These are phyloP conservation scores for Melitaea athalia DNA, from an alignment of 2,888 invertebrate species.

Conservation along the genomic window DNA sequence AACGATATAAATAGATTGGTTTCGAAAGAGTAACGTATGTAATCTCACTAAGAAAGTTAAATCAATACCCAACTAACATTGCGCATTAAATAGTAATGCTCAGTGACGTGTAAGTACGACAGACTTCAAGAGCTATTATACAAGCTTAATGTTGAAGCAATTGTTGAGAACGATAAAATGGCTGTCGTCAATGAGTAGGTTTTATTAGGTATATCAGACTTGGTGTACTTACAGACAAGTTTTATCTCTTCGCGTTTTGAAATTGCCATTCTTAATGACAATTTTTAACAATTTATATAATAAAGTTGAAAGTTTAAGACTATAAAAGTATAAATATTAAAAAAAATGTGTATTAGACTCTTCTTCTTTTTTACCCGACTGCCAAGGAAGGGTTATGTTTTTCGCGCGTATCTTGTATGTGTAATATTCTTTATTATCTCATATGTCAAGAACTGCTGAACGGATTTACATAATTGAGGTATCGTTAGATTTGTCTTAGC, in stretches of 20 bases:
- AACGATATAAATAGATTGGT: neutral
- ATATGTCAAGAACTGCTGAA: no score
- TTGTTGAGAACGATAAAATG: constrained; percentile 27
- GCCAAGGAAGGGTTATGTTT: no score
- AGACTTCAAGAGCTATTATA: constrained; percentile 27
- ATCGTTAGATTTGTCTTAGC: no score
- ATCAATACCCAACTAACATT: constrained; percentile 4
- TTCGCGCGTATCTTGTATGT: no score
- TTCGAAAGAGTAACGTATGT: neutral
- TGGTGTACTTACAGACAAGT: neutral
- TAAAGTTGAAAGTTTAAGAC: no score
- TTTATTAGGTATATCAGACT: constrained; percentile 18
- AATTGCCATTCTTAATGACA: neutral
- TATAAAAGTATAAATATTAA: no score
- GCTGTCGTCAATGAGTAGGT: constrained; percentile 25
- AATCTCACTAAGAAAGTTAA: neutral
- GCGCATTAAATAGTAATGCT: neutral
- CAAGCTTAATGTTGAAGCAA: constrained; percentile 24
- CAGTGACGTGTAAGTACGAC: constrained; percentile 17
- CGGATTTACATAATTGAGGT: no score
- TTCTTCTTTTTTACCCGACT: no score
- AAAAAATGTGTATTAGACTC: no score
- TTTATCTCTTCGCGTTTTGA: neutral
- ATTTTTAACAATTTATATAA: no score
- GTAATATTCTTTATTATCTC: no score